These are phyloP conservation scores for Amblyopsis rosae DNA, from an alignment of 2,113 vertebrate species.

Conservation along the genomic window DNA sequence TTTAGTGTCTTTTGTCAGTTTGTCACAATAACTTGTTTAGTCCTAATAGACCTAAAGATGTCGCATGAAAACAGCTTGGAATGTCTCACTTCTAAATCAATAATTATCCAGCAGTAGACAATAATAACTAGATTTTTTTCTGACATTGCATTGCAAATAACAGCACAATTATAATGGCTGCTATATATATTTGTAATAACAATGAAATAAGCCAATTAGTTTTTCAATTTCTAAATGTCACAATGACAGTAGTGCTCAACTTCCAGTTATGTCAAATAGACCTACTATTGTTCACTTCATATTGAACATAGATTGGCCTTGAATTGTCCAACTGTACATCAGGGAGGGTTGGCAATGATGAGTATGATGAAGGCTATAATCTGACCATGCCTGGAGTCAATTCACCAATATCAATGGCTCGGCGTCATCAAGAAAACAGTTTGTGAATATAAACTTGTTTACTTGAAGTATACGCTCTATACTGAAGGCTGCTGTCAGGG, in stretches of 20 bases:
- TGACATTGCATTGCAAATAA: slow-evolving; percentile 8
- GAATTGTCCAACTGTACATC: slow-evolving; percentile 42
- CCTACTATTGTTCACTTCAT: slow-evolving; percentile 21
- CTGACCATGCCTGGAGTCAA: slow-evolving; percentile 54
- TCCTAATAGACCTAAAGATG: slow-evolving; percentile 14
- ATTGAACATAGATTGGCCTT: slow-evolving; percentile 47
- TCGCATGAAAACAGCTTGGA: slow-evolving; percentile 20
- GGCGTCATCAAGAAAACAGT: slow-evolving; percentile 45
- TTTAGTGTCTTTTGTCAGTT: background rate
- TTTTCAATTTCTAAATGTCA: slow-evolving; percentile 41
- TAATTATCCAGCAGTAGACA: slow-evolving; percentile 16
- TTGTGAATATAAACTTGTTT: slow-evolving; percentile 44
- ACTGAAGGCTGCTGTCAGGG: background rate
- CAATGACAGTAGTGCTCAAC: slow-evolving; percentile 28
- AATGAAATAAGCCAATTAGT: background rate
- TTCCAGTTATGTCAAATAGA: slow-evolving; percentile 48
- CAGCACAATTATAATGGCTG: slow-evolving; percentile 1
- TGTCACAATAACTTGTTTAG: slow-evolving; percentile 21
- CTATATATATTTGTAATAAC: background rate
- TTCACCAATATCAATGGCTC: slow-evolving; percentile 49
- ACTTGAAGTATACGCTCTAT: background rate
- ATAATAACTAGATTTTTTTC: slow-evolving; percentile 8
- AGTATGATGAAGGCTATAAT: slow-evolving; percentile 52
- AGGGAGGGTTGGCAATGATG: slow-evolving; percentile 49
- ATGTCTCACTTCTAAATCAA: slow-evolving; percentile 17